Evolutionary conservation across 2,888 invertebrate species (phyloP).

Genomic region (Mycalesis mineus): DNA sequence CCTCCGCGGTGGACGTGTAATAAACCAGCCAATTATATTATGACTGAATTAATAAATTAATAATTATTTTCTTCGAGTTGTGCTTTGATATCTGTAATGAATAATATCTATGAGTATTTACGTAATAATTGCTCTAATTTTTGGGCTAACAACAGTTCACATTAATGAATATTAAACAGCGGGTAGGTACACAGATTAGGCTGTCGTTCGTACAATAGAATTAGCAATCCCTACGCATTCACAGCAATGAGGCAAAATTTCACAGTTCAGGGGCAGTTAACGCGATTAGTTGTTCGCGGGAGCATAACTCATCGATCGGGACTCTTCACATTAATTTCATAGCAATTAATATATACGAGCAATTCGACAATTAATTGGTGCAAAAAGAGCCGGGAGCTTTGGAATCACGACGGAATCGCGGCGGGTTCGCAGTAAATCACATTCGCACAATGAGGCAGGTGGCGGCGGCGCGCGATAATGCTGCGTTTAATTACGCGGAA

Average conservation of each 20-base stretch:
- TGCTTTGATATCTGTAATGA: too few relatives aligned
- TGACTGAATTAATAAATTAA: too few relatives aligned
- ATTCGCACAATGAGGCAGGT: slow-evolving; percentile 74
- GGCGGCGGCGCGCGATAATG: slow-evolving; percentile 76
- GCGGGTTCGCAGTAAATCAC: slow-evolving; percentile 75
- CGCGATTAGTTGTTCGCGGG: slow-evolving; percentile 33
- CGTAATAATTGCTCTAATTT: neutral
- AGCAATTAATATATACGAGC: slow-evolving; percentile 73
- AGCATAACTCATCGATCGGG: slow-evolving; percentile 40
- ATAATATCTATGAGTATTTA: neutral
- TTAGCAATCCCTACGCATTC: slow-evolving; percentile 5
- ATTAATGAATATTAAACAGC: neutral
- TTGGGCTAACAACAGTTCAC: neutral
- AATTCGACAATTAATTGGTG: slow-evolving; percentile 76
- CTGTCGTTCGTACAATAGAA: neutral
- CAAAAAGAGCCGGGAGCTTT: slow-evolving; percentile 68
- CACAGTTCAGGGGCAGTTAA: slow-evolving; percentile 21
- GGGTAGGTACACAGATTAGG: neutral
- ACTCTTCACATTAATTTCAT: slow-evolving; percentile 67
- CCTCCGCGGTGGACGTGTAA: too few relatives aligned
- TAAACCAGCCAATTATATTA: too few relatives aligned
- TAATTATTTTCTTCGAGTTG: too few relatives aligned
- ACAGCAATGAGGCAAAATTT: slow-evolving; percentile 17
- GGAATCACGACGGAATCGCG: slow-evolving; percentile 67
- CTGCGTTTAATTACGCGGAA: slow-evolving; percentile 79